These are phyloP conservation scores for Platycheirus rosarum DNA, from an alignment of 2,888 invertebrate species.

Conservation along the genomic window DNA sequence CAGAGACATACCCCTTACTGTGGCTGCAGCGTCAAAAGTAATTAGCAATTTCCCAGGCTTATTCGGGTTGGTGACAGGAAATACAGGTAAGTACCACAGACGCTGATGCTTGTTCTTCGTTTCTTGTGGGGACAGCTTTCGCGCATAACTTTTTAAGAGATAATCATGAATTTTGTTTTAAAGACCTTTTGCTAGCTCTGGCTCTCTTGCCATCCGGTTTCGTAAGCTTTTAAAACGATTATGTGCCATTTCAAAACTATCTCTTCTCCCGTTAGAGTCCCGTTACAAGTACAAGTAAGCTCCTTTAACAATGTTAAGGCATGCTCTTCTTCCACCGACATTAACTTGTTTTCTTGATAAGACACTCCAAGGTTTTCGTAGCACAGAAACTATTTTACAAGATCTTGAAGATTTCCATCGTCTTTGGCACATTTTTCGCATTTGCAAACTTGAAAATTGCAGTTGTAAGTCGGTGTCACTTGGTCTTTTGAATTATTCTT, in stretches of 20 bases:
- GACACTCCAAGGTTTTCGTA: no score
- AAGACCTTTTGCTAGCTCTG: slow-evolving; percentile 19
- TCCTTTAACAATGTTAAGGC: no score
- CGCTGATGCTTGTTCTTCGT: not conserved
- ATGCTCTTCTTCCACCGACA: no score
- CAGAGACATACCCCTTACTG: not conserved
- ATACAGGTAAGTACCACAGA: not conserved
- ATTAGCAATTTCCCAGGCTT: slow-evolving; percentile 12
- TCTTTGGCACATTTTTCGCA: no score
- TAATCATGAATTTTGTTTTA: slow-evolving; percentile 19
- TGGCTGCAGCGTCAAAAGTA: not conserved
- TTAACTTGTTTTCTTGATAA: no score
- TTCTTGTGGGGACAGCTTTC: slow-evolving; percentile 15
- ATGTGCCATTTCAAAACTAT: not conserved
- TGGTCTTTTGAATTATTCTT: no score
- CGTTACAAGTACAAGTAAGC: no score
- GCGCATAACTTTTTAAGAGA: slow-evolving; percentile 20
- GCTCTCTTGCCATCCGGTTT: not conserved
- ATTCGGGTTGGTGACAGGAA: slow-evolving; percentile 17
- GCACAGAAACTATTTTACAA: no score
- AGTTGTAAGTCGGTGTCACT: no score
- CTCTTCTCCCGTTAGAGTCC: no score
- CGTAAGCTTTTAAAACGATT: slow-evolving; percentile 3
- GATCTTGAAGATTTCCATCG: no score
- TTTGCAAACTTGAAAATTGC: no score